These are phyloP conservation scores for Xestia c-nigrum DNA, from an alignment of 2,888 invertebrate species.

Conservation along the genomic window DNA sequence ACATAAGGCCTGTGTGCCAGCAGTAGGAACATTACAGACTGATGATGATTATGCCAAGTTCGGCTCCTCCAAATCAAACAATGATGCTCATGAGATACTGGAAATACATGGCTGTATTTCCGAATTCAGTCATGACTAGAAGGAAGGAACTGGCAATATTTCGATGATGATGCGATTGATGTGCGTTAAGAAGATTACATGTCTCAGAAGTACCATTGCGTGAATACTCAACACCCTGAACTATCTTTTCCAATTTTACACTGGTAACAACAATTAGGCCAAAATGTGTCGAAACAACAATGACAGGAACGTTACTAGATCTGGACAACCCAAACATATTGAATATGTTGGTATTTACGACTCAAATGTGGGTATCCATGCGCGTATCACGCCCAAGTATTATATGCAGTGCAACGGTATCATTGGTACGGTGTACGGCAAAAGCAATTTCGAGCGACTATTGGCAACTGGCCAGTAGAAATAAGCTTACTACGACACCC, in stretches of 20 bases:
- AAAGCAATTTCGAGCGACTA: conserved; percentile 87
- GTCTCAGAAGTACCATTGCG: background rate
- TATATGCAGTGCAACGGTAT: conserved; percentile 81
- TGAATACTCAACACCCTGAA: background rate
- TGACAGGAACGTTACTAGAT: conserved; percentile 41
- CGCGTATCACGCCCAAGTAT: conserved; percentile 78
- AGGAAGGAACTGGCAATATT: conserved; percentile 6
- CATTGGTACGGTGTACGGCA: conserved; percentile 85
- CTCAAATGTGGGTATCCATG: conserved; percentile 70
- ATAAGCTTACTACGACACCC: conserved; percentile 87
- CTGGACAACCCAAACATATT: conserved; percentile 50
- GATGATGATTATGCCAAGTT: background rate
- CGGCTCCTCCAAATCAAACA: background rate
- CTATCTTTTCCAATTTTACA: background rate
- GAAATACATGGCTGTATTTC: no score
- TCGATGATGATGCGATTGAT: conserved; percentile 9
- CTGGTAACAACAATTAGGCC: conserved; percentile 18
- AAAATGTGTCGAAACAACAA: conserved; percentile 24
- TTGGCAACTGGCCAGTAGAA: conserved; percentile 87
- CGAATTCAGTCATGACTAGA: no score
- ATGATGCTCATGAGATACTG: background rate
- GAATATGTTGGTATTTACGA: conserved; percentile 59
- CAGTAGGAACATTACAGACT: background rate
- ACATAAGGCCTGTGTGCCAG: no score
- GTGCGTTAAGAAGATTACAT: background rate